These are phyloP conservation scores for Apomyelois bistriatella DNA, from an alignment of 2,888 invertebrate genomes.

Conservation along the genomic window DNA sequence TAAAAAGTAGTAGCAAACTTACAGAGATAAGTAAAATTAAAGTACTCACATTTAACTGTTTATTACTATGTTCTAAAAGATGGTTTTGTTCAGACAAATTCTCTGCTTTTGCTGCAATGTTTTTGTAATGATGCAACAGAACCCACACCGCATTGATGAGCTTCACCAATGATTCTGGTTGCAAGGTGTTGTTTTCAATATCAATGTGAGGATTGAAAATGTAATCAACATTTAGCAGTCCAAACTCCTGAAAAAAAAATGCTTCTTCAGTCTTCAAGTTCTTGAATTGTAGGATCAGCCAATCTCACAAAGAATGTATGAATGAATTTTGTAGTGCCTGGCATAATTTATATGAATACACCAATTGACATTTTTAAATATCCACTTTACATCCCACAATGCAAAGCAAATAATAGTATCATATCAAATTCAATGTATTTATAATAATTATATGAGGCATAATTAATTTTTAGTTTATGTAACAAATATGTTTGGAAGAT, in stretches of 20 bases:
- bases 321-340: too few relatives aligned
- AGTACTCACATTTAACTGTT: slow-evolving; percentile 58
- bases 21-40: slow-evolving; percentile 5
- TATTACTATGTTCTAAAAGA: slow-evolving; percentile 58
- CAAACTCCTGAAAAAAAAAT: slow-evolving; percentile 52
- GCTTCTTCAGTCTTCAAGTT: too few relatives aligned
- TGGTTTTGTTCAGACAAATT: slow-evolving; percentile 56
- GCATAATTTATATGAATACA: too few relatives aligned
- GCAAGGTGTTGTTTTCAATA: slow-evolving; percentile 39
- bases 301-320: too few relatives aligned
- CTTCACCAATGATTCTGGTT: slow-evolving; percentile 51
- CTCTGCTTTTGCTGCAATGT: slow-evolving; percentile 46
- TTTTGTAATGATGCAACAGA: slow-evolving; percentile 57
- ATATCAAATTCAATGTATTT: too few relatives aligned
- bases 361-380: too few relatives aligned
- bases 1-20: neutral
- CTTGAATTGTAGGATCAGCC: too few relatives aligned
- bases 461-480: too few relatives aligned
- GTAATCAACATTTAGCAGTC: slow-evolving; percentile 57
- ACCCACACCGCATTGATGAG: slow-evolving; percentile 64
- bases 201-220: slow-evolving; percentile 66
- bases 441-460: too few relatives aligned
- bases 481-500: too few relatives aligned
- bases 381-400: too few relatives aligned
- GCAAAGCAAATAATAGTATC: too few relatives aligned